phyloP scores from a whole-genome alignment of 2,113 vertebrate species.

The Xenus cinereus region DNA sequence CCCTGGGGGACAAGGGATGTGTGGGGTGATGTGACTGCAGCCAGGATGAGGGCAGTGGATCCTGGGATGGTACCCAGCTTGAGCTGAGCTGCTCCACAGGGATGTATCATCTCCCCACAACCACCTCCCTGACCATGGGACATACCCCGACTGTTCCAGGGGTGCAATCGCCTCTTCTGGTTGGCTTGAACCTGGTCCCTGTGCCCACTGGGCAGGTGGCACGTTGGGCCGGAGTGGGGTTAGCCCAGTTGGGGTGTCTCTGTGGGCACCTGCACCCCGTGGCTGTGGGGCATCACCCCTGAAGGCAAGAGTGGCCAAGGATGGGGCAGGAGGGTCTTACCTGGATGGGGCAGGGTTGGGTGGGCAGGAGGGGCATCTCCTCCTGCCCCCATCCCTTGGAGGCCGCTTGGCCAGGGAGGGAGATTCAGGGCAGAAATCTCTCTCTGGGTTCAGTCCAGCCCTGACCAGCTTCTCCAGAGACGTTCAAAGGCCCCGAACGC shows the following conservation, averaged over 20 bases:
- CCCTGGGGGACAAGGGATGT: background rate
- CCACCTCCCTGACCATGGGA: background rate
- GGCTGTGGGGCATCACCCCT: background rate
- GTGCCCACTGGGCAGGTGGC: background rate
- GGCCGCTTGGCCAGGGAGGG: background rate
- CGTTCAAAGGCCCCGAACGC: background rate
- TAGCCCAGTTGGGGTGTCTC: background rate
- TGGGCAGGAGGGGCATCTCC: background rate
- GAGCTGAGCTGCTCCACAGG: rapidly evolving
- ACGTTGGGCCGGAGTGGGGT: background rate
- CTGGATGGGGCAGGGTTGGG: too few species aligned
- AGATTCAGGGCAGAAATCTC: background rate
- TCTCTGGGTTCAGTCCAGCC: background rate
- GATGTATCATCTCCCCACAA: background rate
- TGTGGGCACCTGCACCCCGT: rapidly evolving
- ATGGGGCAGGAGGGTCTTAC: too few species aligned
- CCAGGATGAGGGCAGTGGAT: background rate
- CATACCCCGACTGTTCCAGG: rapidly evolving
- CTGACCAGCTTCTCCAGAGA: rapidly evolving
- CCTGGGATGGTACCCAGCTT: background rate
- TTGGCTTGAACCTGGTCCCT: background rate
- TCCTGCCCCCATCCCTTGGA: background rate
- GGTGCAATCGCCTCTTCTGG: background rate
- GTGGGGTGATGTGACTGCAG: background rate
- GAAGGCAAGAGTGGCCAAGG: background rate